Evolutionary conservation across 1,140 invertebrate genomes (phyloP), one percentile per base, ranked within the genome.

Genomic region (Wiebesia pumilae): DNA sequence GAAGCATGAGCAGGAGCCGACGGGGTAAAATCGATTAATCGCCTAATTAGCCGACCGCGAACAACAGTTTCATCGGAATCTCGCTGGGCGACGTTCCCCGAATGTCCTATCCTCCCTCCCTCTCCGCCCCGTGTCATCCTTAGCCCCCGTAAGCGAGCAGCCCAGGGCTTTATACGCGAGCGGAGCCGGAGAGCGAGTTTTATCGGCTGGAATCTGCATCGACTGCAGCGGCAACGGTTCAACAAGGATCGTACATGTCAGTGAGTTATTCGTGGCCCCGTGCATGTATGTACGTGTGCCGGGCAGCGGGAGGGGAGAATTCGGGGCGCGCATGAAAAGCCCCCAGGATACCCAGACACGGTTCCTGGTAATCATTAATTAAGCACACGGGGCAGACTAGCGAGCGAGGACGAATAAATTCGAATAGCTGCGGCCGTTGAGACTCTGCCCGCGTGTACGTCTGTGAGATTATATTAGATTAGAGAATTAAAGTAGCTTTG

Each of bases 321-420:
- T 87, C 87, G 86, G 35, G 43, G 38, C 38, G 69, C 71, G 40
- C 65, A 27, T 40, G 81, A 82, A 80, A n/a, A 73, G 85, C 89
- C 86, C 83, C 85, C 87, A 88, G 90, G 91, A 92, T 91, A 92
- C 12, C 30, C 35, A 47, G 81, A 71, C 92, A 91, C 90, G 91
- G 92, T 93, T 93, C 92, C 90, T 88, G 89, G 93, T 93, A 93
- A 92, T 93, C 93, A 91, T 93, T 93, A 93, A 93, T 93, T 93
- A 93, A 92, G 92, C 92, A 89, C 81, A 88, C 89, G 89, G 90
- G 89, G 21, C 12, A 27, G 14, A 3, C 73, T 30, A 30, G 43
- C 24, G 40, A 43, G 1, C 54, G 58, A 40, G 79, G 79, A 65
- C 54, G 35, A 81, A 81, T 81, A 81, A 81, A 81, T 81, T 81